Evolutionary conservation across 1,140 invertebrate species (phyloP).

Genomic region (Chrysoperla carnea): DNA sequence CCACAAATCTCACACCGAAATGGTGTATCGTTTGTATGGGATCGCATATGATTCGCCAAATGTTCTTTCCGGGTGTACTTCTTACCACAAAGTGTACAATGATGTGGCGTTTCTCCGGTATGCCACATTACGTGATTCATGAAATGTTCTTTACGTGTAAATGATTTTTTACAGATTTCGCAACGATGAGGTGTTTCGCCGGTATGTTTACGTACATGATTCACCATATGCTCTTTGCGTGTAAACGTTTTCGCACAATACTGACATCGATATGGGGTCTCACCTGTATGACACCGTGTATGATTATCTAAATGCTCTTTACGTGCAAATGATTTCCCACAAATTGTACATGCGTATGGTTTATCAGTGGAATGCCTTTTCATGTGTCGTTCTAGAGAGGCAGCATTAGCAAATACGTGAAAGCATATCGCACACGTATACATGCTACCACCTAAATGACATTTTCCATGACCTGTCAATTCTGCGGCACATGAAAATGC

Average conservation of each 20-base stretch:
- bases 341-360: constrained; percentile 63
- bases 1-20: constrained; percentile 63
- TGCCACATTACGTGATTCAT: constrained; percentile 47
- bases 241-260: constrained; percentile 54
- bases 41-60: constrained; percentile 56
- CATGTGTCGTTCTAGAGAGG: constrained; percentile 50
- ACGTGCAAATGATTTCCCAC: constrained; percentile 71
- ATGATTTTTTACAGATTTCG: constrained; percentile 49
- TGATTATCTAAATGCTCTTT: constrained; percentile 75
- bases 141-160: constrained; percentile 46
- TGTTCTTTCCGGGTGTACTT: constrained; percentile 63
- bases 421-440: constrained; percentile 55
- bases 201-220: constrained; percentile 49
- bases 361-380: constrained; percentile 65
- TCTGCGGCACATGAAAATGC: constrained; percentile 59
- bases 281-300: constrained; percentile 67
- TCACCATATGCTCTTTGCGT: constrained; percentile 45
- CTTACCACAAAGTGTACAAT: constrained; percentile 56
- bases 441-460: constrained; percentile 57
- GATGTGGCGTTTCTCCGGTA: constrained; percentile 52
- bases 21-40: constrained; percentile 37
- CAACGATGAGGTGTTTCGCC: constrained; percentile 59
- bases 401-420: constrained; percentile 54
- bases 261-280: constrained; percentile 51
- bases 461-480: constrained; percentile 60